A percentile compares a stretch with the other conserved stretches of the same genome.
phyloP scores from a whole-genome alignment of 1,140 invertebrate genomes.

The Brachionus plicatilis region DNA sequence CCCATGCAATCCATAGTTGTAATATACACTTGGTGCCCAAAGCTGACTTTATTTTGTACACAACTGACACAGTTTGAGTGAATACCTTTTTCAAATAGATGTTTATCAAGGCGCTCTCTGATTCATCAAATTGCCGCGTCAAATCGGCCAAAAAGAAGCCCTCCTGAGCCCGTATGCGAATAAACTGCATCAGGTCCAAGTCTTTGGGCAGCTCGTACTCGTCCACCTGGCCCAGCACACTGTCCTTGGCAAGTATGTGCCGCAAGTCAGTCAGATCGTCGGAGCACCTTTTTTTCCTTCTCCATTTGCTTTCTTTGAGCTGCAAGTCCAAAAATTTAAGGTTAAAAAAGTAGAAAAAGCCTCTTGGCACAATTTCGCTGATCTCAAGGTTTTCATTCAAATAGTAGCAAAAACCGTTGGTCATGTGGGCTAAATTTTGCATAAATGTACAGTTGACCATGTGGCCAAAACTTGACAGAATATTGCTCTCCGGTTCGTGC shows the following conservation, averaged over 20 bases:
- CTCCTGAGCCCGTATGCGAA: neutral
- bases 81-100: constrained; percentile 28
- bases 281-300: neutral
- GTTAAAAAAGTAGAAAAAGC: neutral
- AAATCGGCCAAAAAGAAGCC: neutral
- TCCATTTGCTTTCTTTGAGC: neutral
- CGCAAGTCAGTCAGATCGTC: neutral
- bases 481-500: neutral
- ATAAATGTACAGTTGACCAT: constrained; percentile 12
- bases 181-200: neutral
- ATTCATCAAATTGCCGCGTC: neutral
- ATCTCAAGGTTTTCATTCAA: neutral
- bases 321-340: neutral
- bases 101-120: neutral
- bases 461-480: constrained; percentile 16
- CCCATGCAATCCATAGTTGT: neutral
- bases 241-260: neutral
- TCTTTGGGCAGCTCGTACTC: neutral
- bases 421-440: constrained; percentile 5
- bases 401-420: constrained; percentile 11
- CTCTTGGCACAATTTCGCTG: neutral
- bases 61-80: neutral
- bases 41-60: neutral
- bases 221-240: neutral
- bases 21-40: neutral